Evolutionary conservation across 2,888 invertebrate species (phyloP).

Genomic region (Gonocerus acuteangulatus): DNA sequence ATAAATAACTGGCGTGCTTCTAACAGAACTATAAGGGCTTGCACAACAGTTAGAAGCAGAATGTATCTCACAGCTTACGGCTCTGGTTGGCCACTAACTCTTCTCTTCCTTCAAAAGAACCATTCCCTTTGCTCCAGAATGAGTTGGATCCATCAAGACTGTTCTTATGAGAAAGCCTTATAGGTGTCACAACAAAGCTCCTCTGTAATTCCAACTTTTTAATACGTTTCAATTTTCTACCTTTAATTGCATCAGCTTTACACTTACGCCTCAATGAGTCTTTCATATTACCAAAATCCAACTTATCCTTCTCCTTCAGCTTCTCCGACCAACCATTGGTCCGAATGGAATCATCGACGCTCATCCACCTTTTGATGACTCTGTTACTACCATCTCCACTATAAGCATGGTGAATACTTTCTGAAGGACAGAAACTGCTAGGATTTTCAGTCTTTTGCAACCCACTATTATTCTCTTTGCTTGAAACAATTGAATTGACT

Average conservation of each 20-base stretch:
- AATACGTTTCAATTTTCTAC: slow-evolving; percentile 36
- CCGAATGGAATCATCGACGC: slow-evolving; percentile 32
- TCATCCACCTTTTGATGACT: slow-evolving; percentile 34
- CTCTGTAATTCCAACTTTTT: slow-evolving; percentile 38
- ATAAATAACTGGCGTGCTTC: slow-evolving; percentile 24
- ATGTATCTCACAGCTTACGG: slow-evolving; percentile 40
- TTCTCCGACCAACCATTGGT: slow-evolving; percentile 29
- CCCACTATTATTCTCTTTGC: slow-evolving; percentile 24
- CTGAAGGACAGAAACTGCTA: slow-evolving; percentile 33
- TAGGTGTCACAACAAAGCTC: slow-evolving; percentile 37
- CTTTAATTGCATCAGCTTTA: slow-evolving; percentile 35
- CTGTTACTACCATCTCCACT: slow-evolving; percentile 12
- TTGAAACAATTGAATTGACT: slow-evolving; percentile 17
- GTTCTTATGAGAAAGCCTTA: slow-evolving; percentile 19
- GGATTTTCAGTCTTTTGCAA: slow-evolving; percentile 9
- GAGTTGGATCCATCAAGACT: neutral
- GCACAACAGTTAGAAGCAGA: slow-evolving; percentile 38
- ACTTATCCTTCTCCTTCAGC: slow-evolving; percentile 32
- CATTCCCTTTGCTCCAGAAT: slow-evolving; percentile 4
- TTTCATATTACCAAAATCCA: slow-evolving; percentile 29
- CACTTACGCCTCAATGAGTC: slow-evolving; percentile 30
- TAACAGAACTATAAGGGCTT: slow-evolving; percentile 32
- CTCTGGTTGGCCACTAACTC: slow-evolving; percentile 28
- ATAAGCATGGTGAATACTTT: slow-evolving; percentile 34
- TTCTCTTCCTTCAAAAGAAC: neutral